Base-by-base conservation (phyloP, 2,797 vertebrate species). In the Borostomias antarcticus region DNA sequence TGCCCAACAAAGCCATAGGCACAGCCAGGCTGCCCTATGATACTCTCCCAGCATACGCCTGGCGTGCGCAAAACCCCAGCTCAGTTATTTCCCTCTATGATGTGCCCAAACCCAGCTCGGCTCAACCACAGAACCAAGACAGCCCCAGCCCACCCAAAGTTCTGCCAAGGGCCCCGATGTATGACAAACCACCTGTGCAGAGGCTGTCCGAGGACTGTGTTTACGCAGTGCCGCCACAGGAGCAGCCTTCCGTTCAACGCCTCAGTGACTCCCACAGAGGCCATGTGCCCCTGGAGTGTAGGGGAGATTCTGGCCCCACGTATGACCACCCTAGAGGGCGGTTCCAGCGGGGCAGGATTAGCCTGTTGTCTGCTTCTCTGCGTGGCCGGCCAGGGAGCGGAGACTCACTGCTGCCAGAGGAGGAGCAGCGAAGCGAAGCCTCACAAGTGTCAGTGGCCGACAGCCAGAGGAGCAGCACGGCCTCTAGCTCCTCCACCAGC, bases 401-500 rank as follows among this genome's bases (percentile, higher is more conserved):
- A 2, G 68, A 66, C 13, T 58, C 13, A 0, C 9, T 60, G 19
- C 45, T 23, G 15, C 58, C 28, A 9, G 52, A 72, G 5, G 51
- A 57, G 4, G 73, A 82, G 0, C 64, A 76, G 8, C 69, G 26
- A 58, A 23, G 40, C 5, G 64, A 19, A 64, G 62, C 8, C 47
- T 2, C 29, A 0, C 54, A 2, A 47, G 60, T 57, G 45, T 74
- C 78, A 4, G 30, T 68, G 17, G 59, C 51, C 0, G 89, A 91
- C 15, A 93, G 89, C 80, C 92, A 92, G 78, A 89, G 93, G 23
- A 93, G 89, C 72, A 96, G 93, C 63, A 86, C 89, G 0, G 74
- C 90, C 0, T 96, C 95, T 48, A 94, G 90, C 2, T 91, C 91
- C 32, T 96, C 95, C 58, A 88, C 74, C 15, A 76, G 82, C 43